These are phyloP conservation scores for Drosophila pseudoananassae DNA, from an alignment of 1,140 invertebrate species.

Conservation along the genomic window DNA sequence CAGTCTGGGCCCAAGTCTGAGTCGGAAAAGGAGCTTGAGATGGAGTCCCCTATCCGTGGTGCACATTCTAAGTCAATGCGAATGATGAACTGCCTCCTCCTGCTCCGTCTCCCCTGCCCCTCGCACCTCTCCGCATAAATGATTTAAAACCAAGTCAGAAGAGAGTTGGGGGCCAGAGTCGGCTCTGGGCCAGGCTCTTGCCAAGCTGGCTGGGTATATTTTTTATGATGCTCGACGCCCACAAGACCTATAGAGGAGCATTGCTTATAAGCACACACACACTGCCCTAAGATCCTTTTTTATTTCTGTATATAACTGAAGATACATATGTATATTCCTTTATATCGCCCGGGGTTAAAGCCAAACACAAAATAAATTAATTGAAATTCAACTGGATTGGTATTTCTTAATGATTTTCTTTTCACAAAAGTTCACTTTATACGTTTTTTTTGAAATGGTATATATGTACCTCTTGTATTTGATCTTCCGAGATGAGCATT, in stretches of 20 bases:
- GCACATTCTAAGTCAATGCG: constrained; percentile 82
- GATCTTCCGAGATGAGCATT: constrained; percentile 81
- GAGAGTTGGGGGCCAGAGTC: constrained; percentile 13
- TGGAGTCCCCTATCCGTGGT: constrained; percentile 44
- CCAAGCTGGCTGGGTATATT: constrained; percentile 53
- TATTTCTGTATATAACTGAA: not conserved
- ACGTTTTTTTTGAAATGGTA: not conserved
- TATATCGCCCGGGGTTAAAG: constrained; percentile 21
- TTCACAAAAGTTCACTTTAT: constrained; percentile 23
- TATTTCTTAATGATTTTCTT: constrained; percentile 18
- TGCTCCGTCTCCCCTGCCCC: constrained; percentile 15
- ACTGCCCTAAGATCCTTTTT: not conserved
- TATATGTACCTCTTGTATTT: constrained; percentile 77
- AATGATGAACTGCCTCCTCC: constrained; percentile 74
- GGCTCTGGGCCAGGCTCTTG: constrained; percentile 16
- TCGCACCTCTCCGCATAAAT: constrained; percentile 66
- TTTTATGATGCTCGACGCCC: constrained; percentile 82
- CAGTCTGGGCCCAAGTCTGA: not conserved
- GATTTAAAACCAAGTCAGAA: constrained; percentile 74
- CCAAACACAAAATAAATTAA: constrained; percentile 59
- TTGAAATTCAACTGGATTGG: constrained; percentile 64
- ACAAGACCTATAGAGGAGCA: constrained; percentile 59
- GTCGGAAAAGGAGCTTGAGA: constrained; percentile 6
- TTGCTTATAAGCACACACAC: constrained; percentile 1
- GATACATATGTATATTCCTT: constrained; percentile 14